These are phyloP conservation scores for Microtus richardsoni DNA, from an alignment of 2,113 vertebrate species.

Conservation along the genomic window DNA sequence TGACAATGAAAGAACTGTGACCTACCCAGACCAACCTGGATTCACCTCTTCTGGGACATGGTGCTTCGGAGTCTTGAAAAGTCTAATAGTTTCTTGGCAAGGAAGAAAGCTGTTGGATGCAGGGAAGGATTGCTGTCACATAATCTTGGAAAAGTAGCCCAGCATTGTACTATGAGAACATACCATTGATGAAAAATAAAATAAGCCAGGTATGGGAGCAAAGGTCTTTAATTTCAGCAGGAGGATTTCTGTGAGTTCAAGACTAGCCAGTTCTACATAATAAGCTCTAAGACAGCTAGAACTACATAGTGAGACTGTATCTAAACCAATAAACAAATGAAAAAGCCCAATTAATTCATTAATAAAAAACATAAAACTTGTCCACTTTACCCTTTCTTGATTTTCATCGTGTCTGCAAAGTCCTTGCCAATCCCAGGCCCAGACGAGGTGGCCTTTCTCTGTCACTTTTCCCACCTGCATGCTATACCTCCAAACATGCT, in stretches of 20 bases:
- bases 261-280: not conserved
- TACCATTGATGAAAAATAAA: not conserved
- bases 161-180: not conserved
- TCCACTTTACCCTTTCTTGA: not conserved
- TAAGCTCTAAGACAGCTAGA: not conserved
- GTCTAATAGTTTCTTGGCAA: not conserved
- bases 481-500: not conserved
- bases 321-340: not conserved
- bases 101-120: not conserved
- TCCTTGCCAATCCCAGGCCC: not conserved
- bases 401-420: not conserved
- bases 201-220: not conserved
- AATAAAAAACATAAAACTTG: not conserved
- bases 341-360: not conserved
- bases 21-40: not conserved
- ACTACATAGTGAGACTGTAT: not conserved
- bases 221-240: not conserved
- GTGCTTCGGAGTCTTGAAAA: slow-evolving; percentile 2
- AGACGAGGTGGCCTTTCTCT: not conserved
- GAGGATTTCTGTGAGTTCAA: not conserved
- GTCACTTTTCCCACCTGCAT: not conserved
- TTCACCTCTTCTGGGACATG: not conserved
- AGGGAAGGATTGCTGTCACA: not conserved
- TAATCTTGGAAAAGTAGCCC: not conserved
- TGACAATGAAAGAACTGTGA: not conserved